Evolutionary conservation across 2,113 vertebrate genomes (phyloP).

Genomic region (Fulica atra): DNA sequence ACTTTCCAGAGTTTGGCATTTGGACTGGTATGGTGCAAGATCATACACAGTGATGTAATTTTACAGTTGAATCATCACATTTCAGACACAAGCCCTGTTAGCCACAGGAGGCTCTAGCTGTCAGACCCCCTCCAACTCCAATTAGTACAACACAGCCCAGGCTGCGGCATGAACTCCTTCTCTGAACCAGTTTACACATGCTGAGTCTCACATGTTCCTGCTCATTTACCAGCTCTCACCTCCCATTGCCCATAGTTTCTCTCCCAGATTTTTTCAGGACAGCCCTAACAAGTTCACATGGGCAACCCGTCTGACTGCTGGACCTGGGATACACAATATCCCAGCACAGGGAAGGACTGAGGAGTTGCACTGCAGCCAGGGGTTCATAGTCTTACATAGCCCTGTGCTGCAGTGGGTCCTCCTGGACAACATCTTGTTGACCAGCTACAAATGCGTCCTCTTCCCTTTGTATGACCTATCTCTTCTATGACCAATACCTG

Average conservation of each 20-base stretch:
- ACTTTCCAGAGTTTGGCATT: conserved; percentile 3
- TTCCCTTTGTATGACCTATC: neutral
- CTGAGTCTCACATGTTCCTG: neutral
- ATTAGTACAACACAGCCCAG: neutral
- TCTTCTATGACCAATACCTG: neutral
- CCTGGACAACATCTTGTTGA: neutral
- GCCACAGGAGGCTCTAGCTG: neutral
- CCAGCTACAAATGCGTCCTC: neutral
- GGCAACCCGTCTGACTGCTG: neutral
- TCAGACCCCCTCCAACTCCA: neutral
- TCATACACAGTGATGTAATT: neutral
- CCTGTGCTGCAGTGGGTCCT: neutral
- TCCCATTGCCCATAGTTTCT: neutral
- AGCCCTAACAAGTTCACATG: fast-evolving
- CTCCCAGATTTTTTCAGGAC: neutral
- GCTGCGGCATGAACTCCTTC: neutral
- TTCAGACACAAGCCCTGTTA: neutral
- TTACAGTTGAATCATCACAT: conserved; percentile 16
- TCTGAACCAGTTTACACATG: neutral
- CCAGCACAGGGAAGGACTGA: neutral
- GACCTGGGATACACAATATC: neutral
- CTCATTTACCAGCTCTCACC: neutral
- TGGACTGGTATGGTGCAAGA: neutral
- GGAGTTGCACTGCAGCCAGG: neutral
- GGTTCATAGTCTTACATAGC: neutral